These are phyloP conservation scores for Paracentrotus lividus DNA, from an alignment of 53 echinoderm and acorn worm genomes.

Conservation along the genomic window DNA sequence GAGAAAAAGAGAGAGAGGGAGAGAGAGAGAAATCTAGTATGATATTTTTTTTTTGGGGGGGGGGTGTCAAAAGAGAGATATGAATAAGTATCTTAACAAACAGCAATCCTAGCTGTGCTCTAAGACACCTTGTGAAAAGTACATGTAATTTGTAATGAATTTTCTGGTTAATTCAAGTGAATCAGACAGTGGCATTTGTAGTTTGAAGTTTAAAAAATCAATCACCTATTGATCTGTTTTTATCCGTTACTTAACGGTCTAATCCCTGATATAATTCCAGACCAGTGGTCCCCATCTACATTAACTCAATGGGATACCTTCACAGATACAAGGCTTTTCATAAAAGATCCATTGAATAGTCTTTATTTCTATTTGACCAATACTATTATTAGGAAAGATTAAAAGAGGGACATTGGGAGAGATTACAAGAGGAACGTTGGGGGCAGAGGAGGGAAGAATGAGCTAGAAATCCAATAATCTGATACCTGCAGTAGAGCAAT, in stretches of 20 bases:
- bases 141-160: background rate
- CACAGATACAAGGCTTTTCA: background rate
- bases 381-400: too few relatives aligned
- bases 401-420: background rate
- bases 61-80: too few relatives aligned
- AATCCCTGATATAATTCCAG: background rate
- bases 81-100: too few relatives aligned
- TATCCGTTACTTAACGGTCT: constrained; percentile 19
- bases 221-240: constrained; percentile 12
- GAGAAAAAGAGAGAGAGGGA: too few relatives aligned
- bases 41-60: too few relatives aligned
- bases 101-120: too few relatives aligned
- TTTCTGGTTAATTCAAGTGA: background rate
- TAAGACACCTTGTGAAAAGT: too few relatives aligned
- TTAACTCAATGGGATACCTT: background rate
- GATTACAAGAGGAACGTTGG: background rate
- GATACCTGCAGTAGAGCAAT: too few relatives aligned
- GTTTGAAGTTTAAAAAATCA: constrained; percentile 21
- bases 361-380: constrained; percentile 25
- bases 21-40: too few relatives aligned
- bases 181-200: background rate
- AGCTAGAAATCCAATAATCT: constrained; percentile 24
- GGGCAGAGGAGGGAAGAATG: background rate
- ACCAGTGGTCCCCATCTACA: background rate
- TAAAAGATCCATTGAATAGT: background rate